Evolutionary conservation across 2,797 vertebrate species (phyloP).

Genomic region (Tauraco hartlaubi): DNA sequence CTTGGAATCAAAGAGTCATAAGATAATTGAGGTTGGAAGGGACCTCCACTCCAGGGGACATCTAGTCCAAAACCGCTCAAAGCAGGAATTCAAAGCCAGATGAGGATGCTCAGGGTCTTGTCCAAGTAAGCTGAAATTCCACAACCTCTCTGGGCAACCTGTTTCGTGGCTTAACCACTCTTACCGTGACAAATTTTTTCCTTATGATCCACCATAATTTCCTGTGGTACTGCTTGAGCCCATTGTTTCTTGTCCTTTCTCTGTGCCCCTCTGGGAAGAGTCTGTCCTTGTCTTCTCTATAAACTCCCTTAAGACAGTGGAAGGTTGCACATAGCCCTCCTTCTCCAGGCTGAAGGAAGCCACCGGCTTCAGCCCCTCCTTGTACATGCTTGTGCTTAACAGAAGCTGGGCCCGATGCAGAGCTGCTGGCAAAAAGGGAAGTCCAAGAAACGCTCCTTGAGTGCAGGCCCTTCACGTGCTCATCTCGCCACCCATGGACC

Average conservation of each 20-base stretch:
- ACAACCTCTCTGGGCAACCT: background rate
- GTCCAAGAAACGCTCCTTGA: background rate
- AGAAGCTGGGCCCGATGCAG: background rate
- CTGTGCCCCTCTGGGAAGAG: background rate
- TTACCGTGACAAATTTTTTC: background rate
- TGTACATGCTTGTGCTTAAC: background rate
- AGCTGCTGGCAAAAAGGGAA: background rate
- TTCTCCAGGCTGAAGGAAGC: background rate
- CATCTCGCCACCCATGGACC: background rate
- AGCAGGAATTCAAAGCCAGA: background rate
- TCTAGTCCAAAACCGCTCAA: background rate
- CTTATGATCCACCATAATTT: background rate
- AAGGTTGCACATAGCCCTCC: background rate
- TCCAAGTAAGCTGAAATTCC: background rate
- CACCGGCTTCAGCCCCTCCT: background rate
- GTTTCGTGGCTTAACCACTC: background rate
- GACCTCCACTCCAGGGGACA: background rate
- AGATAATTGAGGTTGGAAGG: slow-evolving; percentile 36
- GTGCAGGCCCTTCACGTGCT: accelerated
- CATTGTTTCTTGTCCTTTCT: slow-evolving; percentile 7
- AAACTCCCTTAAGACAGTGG: background rate
- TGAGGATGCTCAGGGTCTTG: background rate
- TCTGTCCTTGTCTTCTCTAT: background rate
- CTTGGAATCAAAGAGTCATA: background rate
- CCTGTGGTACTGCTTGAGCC: background rate